These are phyloP conservation scores for Aeoliscus strigatus DNA, from an alignment of 2,797 vertebrate species.

Conservation along the genomic window DNA sequence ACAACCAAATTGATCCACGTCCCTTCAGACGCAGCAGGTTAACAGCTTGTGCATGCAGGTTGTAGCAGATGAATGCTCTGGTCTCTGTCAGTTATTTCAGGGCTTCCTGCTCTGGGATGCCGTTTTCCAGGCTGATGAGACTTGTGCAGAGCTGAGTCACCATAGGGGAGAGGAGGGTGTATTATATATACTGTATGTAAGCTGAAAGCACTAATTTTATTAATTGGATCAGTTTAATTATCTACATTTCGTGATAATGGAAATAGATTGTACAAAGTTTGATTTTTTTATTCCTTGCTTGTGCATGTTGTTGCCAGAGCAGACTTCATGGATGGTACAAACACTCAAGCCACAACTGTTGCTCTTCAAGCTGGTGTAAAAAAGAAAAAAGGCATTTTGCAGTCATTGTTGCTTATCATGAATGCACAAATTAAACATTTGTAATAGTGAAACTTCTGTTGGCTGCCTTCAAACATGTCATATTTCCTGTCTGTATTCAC, in stretches of 20 bases:
- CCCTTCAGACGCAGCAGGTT: constrained; percentile 29
- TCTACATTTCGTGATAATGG: constrained; percentile 82
- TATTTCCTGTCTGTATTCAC: too few relatives aligned
- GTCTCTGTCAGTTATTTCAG: neutral
- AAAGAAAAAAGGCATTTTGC: constrained; percentile 76
- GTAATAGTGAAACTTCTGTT: constrained; percentile 50
- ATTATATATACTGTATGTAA: constrained; percentile 78
- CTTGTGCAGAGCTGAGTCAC: constrained; percentile 56
- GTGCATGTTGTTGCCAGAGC: constrained; percentile 82
- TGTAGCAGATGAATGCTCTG: neutral
- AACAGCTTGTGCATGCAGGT: neutral
- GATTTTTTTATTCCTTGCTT: constrained; percentile 53
- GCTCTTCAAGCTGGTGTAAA: constrained; percentile 73
- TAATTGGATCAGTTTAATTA: constrained; percentile 78
- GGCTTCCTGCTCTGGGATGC: neutral
- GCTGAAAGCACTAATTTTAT: constrained; percentile 97
- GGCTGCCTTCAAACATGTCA: too few relatives aligned
- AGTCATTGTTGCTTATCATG: constrained; percentile 79
- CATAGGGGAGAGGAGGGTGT: constrained; percentile 74
- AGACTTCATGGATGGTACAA: constrained; percentile 88
- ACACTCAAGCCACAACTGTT: constrained; percentile 74
- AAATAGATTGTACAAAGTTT: constrained; percentile 91
- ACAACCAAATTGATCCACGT: constrained; percentile 43
- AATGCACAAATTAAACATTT: constrained; percentile 90
- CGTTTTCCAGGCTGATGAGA: neutral